Percentiles rank a stretch among this genome's conserved stretches.
phyloP scores from a whole-genome alignment of 1,140 invertebrate species.

The Zaprionus ornatus region DNA sequence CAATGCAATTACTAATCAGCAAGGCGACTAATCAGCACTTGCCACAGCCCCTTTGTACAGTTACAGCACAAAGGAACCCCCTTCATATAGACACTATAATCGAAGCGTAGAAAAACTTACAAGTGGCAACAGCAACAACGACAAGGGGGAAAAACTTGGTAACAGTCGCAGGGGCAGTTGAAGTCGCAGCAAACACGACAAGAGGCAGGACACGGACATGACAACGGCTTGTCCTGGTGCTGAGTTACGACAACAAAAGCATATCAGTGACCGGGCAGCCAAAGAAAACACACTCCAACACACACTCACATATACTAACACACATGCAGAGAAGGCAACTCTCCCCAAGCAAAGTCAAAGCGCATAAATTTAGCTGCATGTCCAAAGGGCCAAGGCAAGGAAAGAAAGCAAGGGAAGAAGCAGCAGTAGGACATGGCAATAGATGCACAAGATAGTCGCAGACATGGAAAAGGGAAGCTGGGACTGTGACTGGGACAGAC shows the following conservation, averaged over 20 bases:
- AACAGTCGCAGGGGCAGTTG: neutral
- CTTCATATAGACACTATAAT: neutral
- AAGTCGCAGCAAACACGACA: slow-evolving; percentile 16
- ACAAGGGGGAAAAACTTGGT: neutral
- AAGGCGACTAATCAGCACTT: slow-evolving; percentile 29
- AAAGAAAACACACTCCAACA: slow-evolving; percentile 50
- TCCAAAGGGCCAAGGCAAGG: slow-evolving; percentile 38
- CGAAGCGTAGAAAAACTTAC: slow-evolving; percentile 24
- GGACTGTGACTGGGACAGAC: slow-evolving; percentile 57
- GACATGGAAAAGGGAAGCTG: slow-evolving; percentile 1
- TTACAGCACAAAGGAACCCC: neutral
- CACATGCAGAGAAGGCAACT: neutral
- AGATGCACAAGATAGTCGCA: slow-evolving; percentile 43
- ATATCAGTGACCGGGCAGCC: slow-evolving; percentile 59
- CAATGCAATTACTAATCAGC: slow-evolving; percentile 18
- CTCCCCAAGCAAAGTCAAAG: slow-evolving; percentile 36
- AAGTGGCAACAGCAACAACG: slow-evolving; percentile 7
- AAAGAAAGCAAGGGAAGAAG: slow-evolving; percentile 27
- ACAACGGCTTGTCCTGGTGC: slow-evolving; percentile 19
- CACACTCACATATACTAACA: slow-evolving; percentile 14
- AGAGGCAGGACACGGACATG: slow-evolving; percentile 17
- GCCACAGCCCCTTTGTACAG: neutral
- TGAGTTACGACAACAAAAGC: slow-evolving; percentile 49
- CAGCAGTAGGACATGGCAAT: slow-evolving; percentile 24
- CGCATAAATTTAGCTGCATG: slow-evolving; percentile 60